Conservation (phyloP, 2,888 invertebrate genomes). For the Cephus nigrinus region DNA sequence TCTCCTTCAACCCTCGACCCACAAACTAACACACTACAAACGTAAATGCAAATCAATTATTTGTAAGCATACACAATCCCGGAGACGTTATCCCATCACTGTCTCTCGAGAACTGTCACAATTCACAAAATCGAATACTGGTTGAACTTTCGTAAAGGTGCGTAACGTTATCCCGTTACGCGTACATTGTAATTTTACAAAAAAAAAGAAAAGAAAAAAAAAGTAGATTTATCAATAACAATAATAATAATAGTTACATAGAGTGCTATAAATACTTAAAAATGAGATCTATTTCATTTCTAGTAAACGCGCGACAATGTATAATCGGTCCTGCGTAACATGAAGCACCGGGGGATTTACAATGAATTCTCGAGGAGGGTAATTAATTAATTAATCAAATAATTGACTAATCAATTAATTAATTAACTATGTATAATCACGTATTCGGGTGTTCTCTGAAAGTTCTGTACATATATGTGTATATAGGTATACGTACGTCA, state of each 20-base stretch:
- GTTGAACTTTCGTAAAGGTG: slow-evolving; percentile 5
- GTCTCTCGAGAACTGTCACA: background rate
- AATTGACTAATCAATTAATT: background rate
- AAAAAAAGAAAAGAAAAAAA: slow-evolving; percentile 52
- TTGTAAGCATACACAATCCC: slow-evolving; percentile 22
- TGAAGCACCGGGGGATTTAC: background rate
- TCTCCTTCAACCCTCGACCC: background rate
- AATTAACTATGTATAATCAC: no score
- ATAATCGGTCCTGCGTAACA: slow-evolving; percentile 22
- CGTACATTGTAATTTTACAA: slow-evolving; percentile 33
- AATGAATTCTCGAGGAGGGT: background rate
- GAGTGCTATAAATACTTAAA: slow-evolving; percentile 48
- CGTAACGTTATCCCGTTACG: slow-evolving; percentile 30
- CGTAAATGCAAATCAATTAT: slow-evolving; percentile 40
- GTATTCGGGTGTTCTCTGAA: no score
- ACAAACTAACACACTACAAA: slow-evolving; percentile 30
- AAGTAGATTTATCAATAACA: slow-evolving; percentile 40
- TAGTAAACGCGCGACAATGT: slow-evolving; percentile 36
- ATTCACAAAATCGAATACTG: background rate
- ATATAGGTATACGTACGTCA: no score
- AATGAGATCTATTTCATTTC: slow-evolving; percentile 47
- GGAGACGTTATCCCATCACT: background rate
- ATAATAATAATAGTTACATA: slow-evolving; percentile 37
- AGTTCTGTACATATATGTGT: no score
- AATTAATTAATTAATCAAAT: background rate